Evolutionary conservation across 1,140 invertebrate genomes (phyloP).

Genomic region (Choristoneura fumiferana): DNA sequence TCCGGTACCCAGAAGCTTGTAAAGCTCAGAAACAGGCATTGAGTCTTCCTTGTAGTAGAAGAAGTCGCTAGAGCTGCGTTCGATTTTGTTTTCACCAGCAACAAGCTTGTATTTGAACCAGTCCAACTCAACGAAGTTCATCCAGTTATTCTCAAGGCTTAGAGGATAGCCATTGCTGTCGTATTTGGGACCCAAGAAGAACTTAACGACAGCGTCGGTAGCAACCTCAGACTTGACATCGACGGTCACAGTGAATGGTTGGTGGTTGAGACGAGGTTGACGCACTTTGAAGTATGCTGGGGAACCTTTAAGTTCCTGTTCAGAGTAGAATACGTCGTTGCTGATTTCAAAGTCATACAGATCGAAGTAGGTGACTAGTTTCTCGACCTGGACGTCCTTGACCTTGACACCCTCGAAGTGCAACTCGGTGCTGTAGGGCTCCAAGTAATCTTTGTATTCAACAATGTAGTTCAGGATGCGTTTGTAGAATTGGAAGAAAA

Average conservation of each 20-base stretch:
- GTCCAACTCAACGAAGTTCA: conserved; percentile 85
- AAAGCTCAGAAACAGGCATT: conserved; percentile 79
- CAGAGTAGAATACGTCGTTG: conserved; percentile 61
- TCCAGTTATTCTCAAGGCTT: conserved; percentile 78
- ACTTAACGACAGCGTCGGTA: conserved; percentile 78
- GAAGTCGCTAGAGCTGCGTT: conserved; percentile 84
- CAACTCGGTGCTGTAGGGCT: conserved; percentile 80
- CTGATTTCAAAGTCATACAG: conserved; percentile 74
- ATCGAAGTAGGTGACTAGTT: conserved; percentile 79
- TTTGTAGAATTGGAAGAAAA: conserved; percentile 83
- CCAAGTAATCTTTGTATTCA: conserved; percentile 79
- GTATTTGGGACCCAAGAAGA: conserved; percentile 82
- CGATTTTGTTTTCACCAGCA: conserved; percentile 83
- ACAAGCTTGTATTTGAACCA: conserved; percentile 82
- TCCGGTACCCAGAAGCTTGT: conserved; percentile 78
- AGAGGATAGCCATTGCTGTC: conserved; percentile 77
- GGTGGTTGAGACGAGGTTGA: conserved; percentile 81
- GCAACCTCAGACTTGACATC: conserved; percentile 79
- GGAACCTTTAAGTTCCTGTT: conserved; percentile 43
- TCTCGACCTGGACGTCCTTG: conserved; percentile 76
- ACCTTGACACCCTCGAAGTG: conserved; percentile 79
- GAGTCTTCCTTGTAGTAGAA: conserved; percentile 81
- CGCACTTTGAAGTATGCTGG: conserved; percentile 66
- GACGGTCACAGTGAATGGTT: conserved; percentile 82
- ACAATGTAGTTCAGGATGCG: conserved; percentile 79